A percentile compares a stretch with the other conserved stretches of the same genome.
Conservation (phyloP, 2,797 vertebrate genomes). For the Poliocrania exsul region DNA sequence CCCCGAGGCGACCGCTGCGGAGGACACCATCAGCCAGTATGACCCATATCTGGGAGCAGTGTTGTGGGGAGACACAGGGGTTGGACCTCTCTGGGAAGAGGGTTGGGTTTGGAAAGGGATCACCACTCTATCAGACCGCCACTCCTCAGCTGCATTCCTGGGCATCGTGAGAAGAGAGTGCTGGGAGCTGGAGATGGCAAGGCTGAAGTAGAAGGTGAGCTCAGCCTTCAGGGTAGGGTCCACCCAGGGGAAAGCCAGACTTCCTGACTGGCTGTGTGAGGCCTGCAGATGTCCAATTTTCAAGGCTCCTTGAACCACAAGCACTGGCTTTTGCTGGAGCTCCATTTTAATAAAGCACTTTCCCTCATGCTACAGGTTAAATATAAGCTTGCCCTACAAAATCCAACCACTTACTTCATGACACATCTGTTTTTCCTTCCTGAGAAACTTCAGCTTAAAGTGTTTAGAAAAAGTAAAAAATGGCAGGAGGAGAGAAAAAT, state of each 20-base stretch:
- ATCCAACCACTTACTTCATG: background rate
- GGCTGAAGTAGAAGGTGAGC: background rate
- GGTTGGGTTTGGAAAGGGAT: background rate
- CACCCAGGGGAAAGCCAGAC: background rate
- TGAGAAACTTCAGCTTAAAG: background rate
- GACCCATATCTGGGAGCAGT: background rate
- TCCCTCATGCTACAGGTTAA: background rate
- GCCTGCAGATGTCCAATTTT: background rate
- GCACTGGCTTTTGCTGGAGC: background rate
- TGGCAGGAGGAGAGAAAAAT: background rate
- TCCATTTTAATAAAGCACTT: background rate
- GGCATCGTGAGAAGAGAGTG: background rate
- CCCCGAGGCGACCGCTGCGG: slow-evolving; percentile 50
- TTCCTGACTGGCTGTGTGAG: background rate
- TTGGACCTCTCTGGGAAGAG: background rate
- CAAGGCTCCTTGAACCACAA: background rate
- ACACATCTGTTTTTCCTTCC: background rate
- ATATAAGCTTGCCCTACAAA: background rate
- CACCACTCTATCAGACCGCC: background rate
- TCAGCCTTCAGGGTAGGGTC: background rate
- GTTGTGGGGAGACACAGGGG: background rate
- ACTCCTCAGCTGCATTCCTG: background rate
- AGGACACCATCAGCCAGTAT: slow-evolving; percentile 77
- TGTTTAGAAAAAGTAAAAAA: background rate
- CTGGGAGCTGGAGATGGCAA: background rate